These are phyloP conservation scores for Leiothrix lutea DNA, from an alignment of 2,113 vertebrate genomes.

Conservation along the genomic window DNA sequence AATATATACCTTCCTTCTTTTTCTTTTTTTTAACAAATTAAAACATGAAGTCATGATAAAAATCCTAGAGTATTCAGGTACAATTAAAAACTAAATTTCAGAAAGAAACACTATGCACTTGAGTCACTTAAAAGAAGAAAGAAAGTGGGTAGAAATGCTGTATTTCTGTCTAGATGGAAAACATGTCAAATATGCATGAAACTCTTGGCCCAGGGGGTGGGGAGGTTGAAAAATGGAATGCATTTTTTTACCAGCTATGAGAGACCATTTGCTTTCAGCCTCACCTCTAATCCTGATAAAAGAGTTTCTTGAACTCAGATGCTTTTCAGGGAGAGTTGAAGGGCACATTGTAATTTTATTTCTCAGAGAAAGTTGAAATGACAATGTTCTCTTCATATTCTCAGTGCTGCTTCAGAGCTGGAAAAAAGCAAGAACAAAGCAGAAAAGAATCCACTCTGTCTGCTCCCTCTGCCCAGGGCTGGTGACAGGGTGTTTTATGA, in stretches of 20 bases:
- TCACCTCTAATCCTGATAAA: conserved; percentile 70
- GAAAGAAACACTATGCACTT: background rate
- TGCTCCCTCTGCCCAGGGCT: background rate
- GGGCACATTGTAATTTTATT: conserved; percentile 27
- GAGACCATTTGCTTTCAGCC: conserved; percentile 57
- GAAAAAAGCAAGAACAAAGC: background rate
- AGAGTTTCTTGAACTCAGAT: conserved; percentile 54
- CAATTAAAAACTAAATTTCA: conserved; percentile 20
- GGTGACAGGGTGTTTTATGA: background rate
- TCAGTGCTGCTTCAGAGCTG: background rate
- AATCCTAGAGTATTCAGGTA: background rate
- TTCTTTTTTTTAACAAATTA: background rate
- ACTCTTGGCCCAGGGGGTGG: conserved; percentile 19
- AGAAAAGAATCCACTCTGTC: background rate
- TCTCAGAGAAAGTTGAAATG: conserved; percentile 11
- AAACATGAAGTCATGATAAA: background rate
- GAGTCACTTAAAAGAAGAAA: conserved; percentile 2
- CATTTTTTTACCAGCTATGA: background rate
- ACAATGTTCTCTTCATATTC: background rate
- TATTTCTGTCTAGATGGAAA: conserved; percentile 47
- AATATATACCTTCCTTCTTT: background rate
- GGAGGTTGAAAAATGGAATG: conserved; percentile 44
- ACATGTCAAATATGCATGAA: conserved; percentile 72
- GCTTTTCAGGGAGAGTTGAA: conserved; percentile 54
- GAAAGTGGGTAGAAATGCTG: conserved; percentile 12